phyloP scores from a whole-genome alignment of 2,113 vertebrate genomes.

The Cephalopterus ornatus region DNA sequence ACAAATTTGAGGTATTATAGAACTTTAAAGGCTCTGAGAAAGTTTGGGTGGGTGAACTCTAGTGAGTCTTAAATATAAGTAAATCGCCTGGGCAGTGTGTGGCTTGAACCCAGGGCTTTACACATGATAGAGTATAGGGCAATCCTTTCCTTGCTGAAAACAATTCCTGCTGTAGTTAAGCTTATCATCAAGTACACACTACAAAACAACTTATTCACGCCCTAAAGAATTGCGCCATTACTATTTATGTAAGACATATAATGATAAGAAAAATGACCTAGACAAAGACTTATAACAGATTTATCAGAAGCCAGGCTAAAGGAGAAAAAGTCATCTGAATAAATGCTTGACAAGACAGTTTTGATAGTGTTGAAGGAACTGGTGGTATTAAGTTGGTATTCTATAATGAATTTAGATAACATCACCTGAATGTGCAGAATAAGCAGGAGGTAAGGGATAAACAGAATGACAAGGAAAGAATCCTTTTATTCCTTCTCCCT shows the following conservation, averaged over 20 bases:
- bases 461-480: neutral
- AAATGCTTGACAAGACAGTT: neutral
- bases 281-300: neutral
- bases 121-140: neutral
- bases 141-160: neutral
- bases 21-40: too few relatives aligned
- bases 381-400: neutral
- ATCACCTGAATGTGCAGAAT: neutral
- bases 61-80: too few relatives aligned
- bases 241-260: neutral
- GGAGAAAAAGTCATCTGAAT: neutral
- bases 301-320: neutral
- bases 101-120: too few relatives aligned
- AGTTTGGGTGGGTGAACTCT: too few relatives aligned
- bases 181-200: neutral
- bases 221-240: neutral
- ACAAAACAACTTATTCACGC: neutral
- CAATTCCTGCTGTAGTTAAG: neutral
- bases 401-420: neutral
- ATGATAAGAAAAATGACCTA: neutral
- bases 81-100: too few relatives aligned
- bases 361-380: neutral
- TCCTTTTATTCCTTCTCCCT: neutral
- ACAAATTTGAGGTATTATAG: too few relatives aligned
- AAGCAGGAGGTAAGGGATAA: neutral